Percentiles rank a stretch among this genome's conserved stretches.
Evolutionary conservation across 2,113 vertebrate genomes (phyloP).

Genomic region (Perca schrenkii): DNA sequence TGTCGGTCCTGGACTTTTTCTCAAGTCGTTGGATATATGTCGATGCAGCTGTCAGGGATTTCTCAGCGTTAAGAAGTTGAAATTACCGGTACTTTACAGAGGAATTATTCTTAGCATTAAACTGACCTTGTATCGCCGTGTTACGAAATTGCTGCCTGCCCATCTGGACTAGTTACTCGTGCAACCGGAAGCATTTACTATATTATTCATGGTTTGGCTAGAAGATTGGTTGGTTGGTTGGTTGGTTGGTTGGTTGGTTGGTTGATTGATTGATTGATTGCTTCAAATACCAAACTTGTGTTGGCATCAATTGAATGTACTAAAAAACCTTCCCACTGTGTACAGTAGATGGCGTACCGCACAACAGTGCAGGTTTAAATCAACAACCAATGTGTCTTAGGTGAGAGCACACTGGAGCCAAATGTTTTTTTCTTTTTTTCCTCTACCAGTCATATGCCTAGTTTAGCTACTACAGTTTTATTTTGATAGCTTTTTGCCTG

Average conservation of each 20-base stretch:
- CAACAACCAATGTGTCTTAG: conserved; percentile 74
- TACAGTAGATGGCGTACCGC: conserved; percentile 45
- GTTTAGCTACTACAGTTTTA: conserved; percentile 30
- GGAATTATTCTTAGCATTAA: conserved; percentile 6
- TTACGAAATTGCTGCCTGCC: conserved; percentile 13
- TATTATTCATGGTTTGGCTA: conserved; percentile 22
- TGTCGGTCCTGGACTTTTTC: conserved; percentile 2
- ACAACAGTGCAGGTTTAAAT: conserved; percentile 52
- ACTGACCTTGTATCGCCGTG: conserved; percentile 13
- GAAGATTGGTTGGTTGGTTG: background rate
- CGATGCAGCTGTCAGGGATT: conserved; percentile 31
- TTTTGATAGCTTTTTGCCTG: conserved; percentile 21
- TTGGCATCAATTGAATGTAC: conserved; percentile 72
- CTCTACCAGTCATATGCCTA: conserved; percentile 3
- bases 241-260: background rate
- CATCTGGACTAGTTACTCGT: conserved; percentile 19
- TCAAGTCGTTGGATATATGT: background rate
- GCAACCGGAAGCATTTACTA: conserved; percentile 29
- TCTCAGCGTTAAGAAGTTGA: conserved; percentile 3
- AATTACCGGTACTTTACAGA: conserved; percentile 13
- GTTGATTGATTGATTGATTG: conserved; percentile 21
- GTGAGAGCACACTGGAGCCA: conserved; percentile 64
- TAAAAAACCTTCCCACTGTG: conserved; percentile 67
- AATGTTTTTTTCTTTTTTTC: conserved; percentile 14
- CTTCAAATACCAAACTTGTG: conserved; percentile 43